Evolutionary conservation across 2,113 vertebrate genomes (phyloP), one percentile per base, ranked within the genome.

Genomic region (Hyaena hyaena): DNA sequence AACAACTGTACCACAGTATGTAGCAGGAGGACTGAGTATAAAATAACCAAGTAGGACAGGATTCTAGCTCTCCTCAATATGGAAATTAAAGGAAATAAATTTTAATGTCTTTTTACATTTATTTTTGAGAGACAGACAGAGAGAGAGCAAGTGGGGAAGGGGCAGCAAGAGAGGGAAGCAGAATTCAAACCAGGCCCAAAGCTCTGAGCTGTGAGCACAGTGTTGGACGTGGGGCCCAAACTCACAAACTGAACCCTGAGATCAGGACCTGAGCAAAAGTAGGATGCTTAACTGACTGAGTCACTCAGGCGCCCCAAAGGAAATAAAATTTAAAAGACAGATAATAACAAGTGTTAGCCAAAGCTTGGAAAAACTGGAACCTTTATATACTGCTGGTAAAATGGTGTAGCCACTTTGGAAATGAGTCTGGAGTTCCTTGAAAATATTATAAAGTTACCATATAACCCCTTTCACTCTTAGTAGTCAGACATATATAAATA

Each of bases 271-370:
- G 50, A 50, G 50, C 50, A 50, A 12, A 50, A 50, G 50, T 50
- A 2, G 11, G 50, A 50, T 12, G 12, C 50, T 50, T 50, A 50
- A 50, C 50, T 50, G 50, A 50, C 12, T 50, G 50, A 50, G 50
- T 12, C 50, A 50, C 50, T 12, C 50, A 50, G 50, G 50, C 50
- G 2, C 50, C 50, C 12, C 50, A 76, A 90, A 66, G 48, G 19
- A 96, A 87, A 90, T 53, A 58, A 53, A 93, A 77, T 45, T 31
- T 17, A 76, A 92, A 92, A 88, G 39, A 83, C 31, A 90, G 77
- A 79, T 39, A 82, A 24, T 48, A 50, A 86, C 58, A 77, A 92
- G 23, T 31, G 35, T 14, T 69, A 24, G 9, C 61, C 73, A 88
- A 77, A 48, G 33, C n/a, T 7, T 76, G 19, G 39, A 53, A 31